Percentiles rank a stretch among this genome's conserved stretches.
Evolutionary conservation across 2,797 vertebrate genomes (phyloP).

Genomic region (Alca torda): DNA sequence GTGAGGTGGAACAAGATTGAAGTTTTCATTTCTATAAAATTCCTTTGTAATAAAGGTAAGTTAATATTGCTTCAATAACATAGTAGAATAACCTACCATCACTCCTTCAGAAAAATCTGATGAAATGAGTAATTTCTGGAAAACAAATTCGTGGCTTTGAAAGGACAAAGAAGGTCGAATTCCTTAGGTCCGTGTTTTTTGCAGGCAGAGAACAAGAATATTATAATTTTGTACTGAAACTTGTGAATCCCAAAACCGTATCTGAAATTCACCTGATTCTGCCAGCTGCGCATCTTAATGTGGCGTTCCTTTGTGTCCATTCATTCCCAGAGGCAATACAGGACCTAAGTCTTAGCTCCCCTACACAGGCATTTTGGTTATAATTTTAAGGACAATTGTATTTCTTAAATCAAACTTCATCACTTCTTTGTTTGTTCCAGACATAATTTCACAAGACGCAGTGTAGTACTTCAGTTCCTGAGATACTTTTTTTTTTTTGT

Average conservation of each 20-base stretch:
- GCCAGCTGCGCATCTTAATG: background rate
- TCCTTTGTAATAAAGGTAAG: background rate
- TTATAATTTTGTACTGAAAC: background rate
- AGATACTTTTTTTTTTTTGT: background rate
- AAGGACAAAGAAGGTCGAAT: background rate
- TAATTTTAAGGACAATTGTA: background rate
- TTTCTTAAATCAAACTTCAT: background rate
- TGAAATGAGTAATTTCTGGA: background rate
- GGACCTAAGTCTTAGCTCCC: background rate
- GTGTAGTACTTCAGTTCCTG: background rate
- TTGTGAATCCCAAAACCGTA: background rate
- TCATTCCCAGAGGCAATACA: background rate
- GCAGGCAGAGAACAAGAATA: background rate
- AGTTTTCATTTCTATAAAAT: background rate
- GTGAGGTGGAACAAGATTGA: background rate
- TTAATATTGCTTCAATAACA: background rate
- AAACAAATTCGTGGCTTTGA: background rate
- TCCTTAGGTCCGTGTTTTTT: background rate
- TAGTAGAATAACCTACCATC: background rate
- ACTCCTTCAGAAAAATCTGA: background rate
- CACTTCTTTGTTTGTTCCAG: background rate
- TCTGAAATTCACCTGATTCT: background rate
- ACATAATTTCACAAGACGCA: background rate
- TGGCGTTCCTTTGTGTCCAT: background rate
- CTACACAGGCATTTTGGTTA: background rate